Evolutionary conservation across 2,797 vertebrate species (phyloP).

Genomic region (Stomatorhinus walkeri): DNA sequence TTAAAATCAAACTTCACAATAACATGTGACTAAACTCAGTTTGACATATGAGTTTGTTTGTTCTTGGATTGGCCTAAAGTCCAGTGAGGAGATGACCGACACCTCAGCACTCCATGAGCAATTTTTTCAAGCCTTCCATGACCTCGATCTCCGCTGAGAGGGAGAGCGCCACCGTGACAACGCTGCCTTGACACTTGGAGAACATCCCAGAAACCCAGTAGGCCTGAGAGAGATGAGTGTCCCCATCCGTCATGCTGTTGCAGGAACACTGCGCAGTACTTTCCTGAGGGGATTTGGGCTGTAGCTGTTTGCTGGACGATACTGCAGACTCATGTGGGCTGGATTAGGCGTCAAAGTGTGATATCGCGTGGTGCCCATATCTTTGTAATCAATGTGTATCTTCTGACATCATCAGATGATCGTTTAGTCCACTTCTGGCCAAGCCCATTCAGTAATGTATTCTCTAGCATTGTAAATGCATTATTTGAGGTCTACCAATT

Average conservation of each 20-base stretch:
- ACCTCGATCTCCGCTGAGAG: not conserved
- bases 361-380: not conserved
- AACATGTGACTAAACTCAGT: not conserved
- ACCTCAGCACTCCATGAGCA: not conserved
- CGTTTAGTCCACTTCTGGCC: not conserved
- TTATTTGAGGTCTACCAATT: not conserved
- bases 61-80: not conserved
- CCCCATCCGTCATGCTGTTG: not conserved
- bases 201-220: not conserved
- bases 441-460: not conserved
- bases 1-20: not conserved
- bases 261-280: not conserved
- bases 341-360: not conserved
- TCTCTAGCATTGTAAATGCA: not conserved
- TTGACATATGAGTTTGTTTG: not conserved
- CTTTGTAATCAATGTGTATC: not conserved
- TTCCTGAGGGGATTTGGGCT: not conserved
- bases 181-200: not conserved
- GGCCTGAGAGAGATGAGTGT: not conserved
- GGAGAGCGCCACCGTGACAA: not conserved
- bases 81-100: not conserved
- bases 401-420: not conserved
- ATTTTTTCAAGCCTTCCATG: not conserved
- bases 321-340: not conserved
- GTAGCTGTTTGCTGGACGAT: not conserved